phyloP scores from a whole-genome alignment of 2,888 invertebrate genomes.

The Eupelmus urozonus region DNA sequence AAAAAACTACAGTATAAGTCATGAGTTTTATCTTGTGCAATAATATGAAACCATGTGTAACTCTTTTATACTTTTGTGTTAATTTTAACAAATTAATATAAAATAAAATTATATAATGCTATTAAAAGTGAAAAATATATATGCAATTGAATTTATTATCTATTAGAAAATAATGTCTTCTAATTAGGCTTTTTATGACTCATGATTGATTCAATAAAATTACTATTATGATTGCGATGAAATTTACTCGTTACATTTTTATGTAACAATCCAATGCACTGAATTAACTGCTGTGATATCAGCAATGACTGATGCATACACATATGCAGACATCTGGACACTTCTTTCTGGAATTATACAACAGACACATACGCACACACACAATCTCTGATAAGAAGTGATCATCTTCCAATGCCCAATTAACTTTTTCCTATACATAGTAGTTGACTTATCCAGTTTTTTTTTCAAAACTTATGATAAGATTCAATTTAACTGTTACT shows the following conservation, averaged over 20 bases:
- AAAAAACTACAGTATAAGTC: neutral
- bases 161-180: neutral
- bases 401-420: constrained; percentile 54
- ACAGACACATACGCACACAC: too few relatives aligned
- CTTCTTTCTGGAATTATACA: constrained; percentile 30
- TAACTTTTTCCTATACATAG: constrained; percentile 29
- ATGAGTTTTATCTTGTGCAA: constrained; percentile 47
- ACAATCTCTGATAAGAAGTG: constrained; percentile 59
- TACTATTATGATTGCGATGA: constrained; percentile 9
- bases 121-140: neutral
- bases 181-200: neutral
- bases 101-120: constrained; percentile 32
- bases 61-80: neutral
- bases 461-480: constrained; percentile 25
- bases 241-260: constrained; percentile 38
- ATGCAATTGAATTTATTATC: too few relatives aligned
- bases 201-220: constrained; percentile 10
- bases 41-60: constrained; percentile 41
- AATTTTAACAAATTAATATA: constrained; percentile 8
- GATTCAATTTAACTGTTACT: constrained; percentile 24
- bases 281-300: constrained; percentile 4
- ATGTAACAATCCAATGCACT: constrained; percentile 26
- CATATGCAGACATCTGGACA: too few relatives aligned
- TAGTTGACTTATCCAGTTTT: constrained; percentile 16
- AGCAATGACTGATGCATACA: constrained; percentile 1